These are phyloP conservation scores for Atherix ibis DNA, from an alignment of 2,888 invertebrate genomes.

Conservation along the genomic window DNA sequence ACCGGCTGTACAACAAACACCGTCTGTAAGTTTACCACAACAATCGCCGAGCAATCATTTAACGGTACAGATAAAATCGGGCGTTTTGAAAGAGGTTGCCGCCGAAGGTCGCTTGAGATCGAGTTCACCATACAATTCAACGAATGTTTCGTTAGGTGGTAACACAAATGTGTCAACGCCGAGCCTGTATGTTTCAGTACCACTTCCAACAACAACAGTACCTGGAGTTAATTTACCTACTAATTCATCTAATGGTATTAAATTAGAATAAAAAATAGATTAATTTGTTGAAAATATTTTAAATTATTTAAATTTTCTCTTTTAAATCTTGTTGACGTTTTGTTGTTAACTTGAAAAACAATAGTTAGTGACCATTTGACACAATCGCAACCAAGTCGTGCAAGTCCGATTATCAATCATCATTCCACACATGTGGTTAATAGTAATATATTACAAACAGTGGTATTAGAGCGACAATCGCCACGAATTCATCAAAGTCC, in stretches of 20 bases:
- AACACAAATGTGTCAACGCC: slow-evolving; percentile 27
- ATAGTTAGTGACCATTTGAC: slow-evolving; percentile 7
- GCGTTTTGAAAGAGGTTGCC: slow-evolving; percentile 9
- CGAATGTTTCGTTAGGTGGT: slow-evolving; percentile 8
- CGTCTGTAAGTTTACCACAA: no score
- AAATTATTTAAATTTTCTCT: neutral
- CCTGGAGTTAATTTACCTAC: slow-evolving; percentile 32
- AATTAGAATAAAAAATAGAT: neutral
- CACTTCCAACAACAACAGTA: slow-evolving; percentile 36
- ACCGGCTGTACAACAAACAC: slow-evolving; percentile 9
- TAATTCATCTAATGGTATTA: slow-evolving; percentile 14
- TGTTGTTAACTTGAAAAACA: no score
- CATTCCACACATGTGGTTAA: slow-evolving; percentile 14
- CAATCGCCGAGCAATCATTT: slow-evolving; percentile 2
- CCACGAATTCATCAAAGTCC: slow-evolving; percentile 17
- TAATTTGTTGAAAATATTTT: neutral
- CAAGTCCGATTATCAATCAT: slow-evolving; percentile 25
- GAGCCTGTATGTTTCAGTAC: slow-evolving; percentile 48
- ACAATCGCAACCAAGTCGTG: slow-evolving; percentile 8
- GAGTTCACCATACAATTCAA: slow-evolving; percentile 10
- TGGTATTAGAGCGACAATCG: slow-evolving; percentile 16
- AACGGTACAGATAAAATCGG: slow-evolving; percentile 7
- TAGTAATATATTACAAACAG: slow-evolving; percentile 6
- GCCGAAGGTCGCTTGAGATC: slow-evolving; percentile 10
- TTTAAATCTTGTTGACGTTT: slow-evolving; percentile 1